Evolutionary conservation across 2,113 vertebrate species (phyloP).

Genomic region (Coracopsis vasa): DNA sequence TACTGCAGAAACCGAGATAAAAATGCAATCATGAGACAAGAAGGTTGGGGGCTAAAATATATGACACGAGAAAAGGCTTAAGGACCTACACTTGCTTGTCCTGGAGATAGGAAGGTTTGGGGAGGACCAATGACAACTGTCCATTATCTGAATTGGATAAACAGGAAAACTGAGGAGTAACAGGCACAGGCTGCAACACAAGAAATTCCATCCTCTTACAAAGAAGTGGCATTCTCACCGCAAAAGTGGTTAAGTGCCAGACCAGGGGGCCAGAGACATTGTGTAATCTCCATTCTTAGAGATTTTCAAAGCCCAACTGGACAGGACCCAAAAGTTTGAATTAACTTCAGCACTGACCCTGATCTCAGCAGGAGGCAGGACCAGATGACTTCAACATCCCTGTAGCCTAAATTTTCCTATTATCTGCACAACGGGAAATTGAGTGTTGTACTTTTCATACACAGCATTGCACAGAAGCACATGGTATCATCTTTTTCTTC

Average conservation of each 20-base stretch:
- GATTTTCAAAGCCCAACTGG: background rate
- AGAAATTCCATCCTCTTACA: background rate
- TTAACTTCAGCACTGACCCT: background rate
- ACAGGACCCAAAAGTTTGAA: background rate
- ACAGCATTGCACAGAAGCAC: background rate
- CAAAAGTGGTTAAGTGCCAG: background rate
- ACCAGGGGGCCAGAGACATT: background rate
- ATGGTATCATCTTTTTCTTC: rapidly evolving
- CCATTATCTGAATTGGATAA: background rate
- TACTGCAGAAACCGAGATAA: background rate
- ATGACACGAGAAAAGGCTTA: background rate
- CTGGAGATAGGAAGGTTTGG: background rate
- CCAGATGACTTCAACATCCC: background rate
- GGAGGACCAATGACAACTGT: background rate
- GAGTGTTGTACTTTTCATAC: background rate
- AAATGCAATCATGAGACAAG: background rate
- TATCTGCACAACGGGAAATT: background rate
- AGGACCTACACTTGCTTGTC: background rate
- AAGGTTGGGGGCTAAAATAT: background rate
- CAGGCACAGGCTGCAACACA: background rate
- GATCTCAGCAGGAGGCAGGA: background rate
- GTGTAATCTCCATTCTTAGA: background rate
- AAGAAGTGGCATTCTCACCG: background rate
- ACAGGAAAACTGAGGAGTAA: background rate
- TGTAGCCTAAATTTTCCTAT: background rate